Base-by-base conservation (phyloP, 1,140 invertebrate genomes). In the Eulimnadia texana region DNA sequence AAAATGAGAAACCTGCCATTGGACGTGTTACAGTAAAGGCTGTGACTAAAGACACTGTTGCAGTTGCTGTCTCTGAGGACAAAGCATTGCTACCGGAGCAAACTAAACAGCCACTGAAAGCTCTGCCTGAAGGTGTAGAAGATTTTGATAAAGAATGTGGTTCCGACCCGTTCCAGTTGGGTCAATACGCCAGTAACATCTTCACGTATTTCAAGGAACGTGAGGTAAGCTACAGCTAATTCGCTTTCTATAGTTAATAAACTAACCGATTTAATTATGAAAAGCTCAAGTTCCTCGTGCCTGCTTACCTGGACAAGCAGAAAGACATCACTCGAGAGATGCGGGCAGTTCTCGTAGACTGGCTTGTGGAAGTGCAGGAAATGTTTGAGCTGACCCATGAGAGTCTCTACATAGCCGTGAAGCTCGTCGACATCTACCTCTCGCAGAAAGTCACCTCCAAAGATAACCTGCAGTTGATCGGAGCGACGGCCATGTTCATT, bases 381-480 rank as follows among this genome's bases (percentile, higher is more conserved):
- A 94, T 86, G 47, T 98, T 98, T 73, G 94, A 98, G 72, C 76
- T 99, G 1, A 98, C 98, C 74, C 96, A 99, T 68, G 96, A 99
- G 75, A 98, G 95, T 0, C 73, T 99, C 1, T 99, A 99, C 72
- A 78, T 97, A 67, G 93, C 89, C 56, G 92, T 98, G 19, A 98
- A 97, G 77, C 74, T 99, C 61, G 85, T 96, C 2, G 96, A 99
- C 73, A 75, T 90, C 51, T 98, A 88, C 73, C 76, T 98, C 50
- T 82, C 83, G 49, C 82, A 72, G 72, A 82, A 69, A 70, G 77
- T 27, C 76, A 86, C 67, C 74, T 78, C 27, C 84, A 88, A 76
- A 81, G 87, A 69, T 79, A 81, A 68, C 67, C 69, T 98, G 28
- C 95, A 98, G 72, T 77, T 99, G 23, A 75, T 98, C 52, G 94